Base-by-base conservation (phyloP, 1,140 invertebrate genomes). In the Battus philenor region DNA sequence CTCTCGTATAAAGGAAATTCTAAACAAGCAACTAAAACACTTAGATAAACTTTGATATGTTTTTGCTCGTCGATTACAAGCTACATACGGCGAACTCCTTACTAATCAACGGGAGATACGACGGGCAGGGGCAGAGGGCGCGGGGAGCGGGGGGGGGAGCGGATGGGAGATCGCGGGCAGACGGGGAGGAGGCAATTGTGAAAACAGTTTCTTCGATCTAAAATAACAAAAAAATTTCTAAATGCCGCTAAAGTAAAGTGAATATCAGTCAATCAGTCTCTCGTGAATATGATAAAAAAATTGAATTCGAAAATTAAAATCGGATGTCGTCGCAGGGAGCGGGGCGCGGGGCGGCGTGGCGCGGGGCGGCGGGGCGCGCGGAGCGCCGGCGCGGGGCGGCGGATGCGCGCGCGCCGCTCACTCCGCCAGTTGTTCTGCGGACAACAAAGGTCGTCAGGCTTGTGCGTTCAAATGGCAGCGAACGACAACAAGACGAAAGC, bases 221-320 rank as follows among this genome's bases (percentile, higher is more conserved):
- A 68, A 65, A 64, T 64, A 76, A 82, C 65, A 75, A 70, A 76
- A 67, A 57, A 67, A 69, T 75, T 67, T 65, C 74, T 80, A 83
- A 83, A 80, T 80, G 79, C 79, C 73, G 76, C 74, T 80, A 80
- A 68, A 76, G 67, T 71, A 79, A 72, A 62, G 60, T 69, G 65
- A 68, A 72, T n/a, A n/a, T n/a, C n/a, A n/a, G n/a, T 72, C 66
- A 75, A 65, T 81, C 79, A 83, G 77, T 81, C 79, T 83, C 76
- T 76, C 66, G 51, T 73, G 68, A 78, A 73, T 80, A 71, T 53
- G 65, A 70, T 73, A 59, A 72, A 76, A 52, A 51, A 32, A 71
- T 68, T 76, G 57, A 72, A 74, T 70, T 63, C 50, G 50, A 60
- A 66, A 77, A 75, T 67, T 62, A 70, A 72, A 64, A 63, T 64